A percentile compares a stretch with the other conserved stretches of the same genome.
Evolutionary conservation across 2,888 invertebrate genomes (phyloP).

Genomic region (Drosophila emarginata): DNA sequence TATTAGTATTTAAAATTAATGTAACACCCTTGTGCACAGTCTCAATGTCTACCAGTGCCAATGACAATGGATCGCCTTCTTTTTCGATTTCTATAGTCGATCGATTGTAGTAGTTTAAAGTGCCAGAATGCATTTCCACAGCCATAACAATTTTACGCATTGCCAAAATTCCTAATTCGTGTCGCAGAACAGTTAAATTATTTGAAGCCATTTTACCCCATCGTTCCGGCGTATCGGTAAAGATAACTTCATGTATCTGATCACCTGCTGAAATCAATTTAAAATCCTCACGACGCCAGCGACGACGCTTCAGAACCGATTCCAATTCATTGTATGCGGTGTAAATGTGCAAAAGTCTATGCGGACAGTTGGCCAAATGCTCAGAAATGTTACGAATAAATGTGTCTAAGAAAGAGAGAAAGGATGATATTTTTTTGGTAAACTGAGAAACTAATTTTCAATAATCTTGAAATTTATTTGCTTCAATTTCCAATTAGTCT

Average conservation of each 20-base stretch:
- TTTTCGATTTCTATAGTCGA: rapidly evolving
- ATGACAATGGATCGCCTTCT: not conserved
- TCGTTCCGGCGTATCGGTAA: not conserved
- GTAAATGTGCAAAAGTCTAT: conserved; percentile 49
- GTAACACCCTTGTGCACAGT: conserved; percentile 16
- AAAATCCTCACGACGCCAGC: not conserved
- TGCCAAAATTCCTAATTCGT: conserved; percentile 19
- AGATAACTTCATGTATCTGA: not conserved
- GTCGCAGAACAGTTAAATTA: conserved; percentile 28
- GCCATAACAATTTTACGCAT: conserved; percentile 38
- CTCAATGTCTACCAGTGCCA: not conserved
- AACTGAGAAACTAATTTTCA: too few species aligned
- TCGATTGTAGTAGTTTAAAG: conserved; percentile 16
- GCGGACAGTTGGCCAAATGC: conserved; percentile 30
- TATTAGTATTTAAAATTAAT: not conserved
- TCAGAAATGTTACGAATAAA: conserved; percentile 37
- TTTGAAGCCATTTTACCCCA: not conserved
- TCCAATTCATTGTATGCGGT: conserved; percentile 48
- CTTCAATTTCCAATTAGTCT: too few species aligned
- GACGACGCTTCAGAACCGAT: conserved; percentile 24
- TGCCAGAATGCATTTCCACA: not conserved
- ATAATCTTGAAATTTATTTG: too few species aligned
- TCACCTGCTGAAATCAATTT: not conserved
- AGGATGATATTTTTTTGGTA: too few species aligned
- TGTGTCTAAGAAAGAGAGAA: conserved; percentile 24